These are phyloP conservation scores for Lichenostomus cassidix DNA, from an alignment of 2,113 vertebrate species.

Conservation along the genomic window DNA sequence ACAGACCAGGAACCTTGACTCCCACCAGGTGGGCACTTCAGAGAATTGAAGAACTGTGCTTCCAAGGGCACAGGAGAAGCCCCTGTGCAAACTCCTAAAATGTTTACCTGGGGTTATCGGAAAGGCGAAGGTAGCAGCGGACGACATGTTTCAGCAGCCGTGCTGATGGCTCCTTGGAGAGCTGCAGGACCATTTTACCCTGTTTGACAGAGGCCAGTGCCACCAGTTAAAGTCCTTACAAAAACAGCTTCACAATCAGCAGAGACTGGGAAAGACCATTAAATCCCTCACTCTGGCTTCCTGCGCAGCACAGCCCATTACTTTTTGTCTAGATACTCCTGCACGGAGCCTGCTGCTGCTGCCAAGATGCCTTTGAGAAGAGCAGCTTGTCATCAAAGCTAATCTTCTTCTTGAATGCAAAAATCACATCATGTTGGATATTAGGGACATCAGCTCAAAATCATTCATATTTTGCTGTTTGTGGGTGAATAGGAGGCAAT, in stretches of 20 bases:
- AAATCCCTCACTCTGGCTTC: neutral
- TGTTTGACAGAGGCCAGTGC: slow-evolving; percentile 60
- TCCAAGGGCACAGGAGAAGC: neutral
- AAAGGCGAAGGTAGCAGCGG: slow-evolving; percentile 96
- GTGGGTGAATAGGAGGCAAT: neutral
- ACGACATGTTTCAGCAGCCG: slow-evolving; percentile 95
- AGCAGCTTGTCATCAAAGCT: neutral
- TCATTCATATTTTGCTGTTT: neutral
- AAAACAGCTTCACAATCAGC: neutral
- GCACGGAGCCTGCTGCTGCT: neutral
- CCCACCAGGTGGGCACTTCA: fast-evolving
- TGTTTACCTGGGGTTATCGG: slow-evolving; percentile 96
- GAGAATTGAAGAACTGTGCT: neutral
- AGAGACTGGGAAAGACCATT: neutral
- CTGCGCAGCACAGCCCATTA: fast-evolving
- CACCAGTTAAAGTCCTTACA: neutral
- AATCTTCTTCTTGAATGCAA: neutral
- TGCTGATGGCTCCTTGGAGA: slow-evolving; percentile 96
- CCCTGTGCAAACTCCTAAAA: slow-evolving; percentile 53
- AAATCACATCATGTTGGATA: neutral
- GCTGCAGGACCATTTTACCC: slow-evolving; percentile 98
- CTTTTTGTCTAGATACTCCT: neutral
- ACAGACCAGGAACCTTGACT: neutral
- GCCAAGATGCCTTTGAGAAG: neutral
- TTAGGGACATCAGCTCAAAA: neutral